A percentile compares a stretch with the other conserved stretches of the same genome.
These are phyloP conservation scores for Carabus problematicus DNA, from an alignment of 2,888 invertebrate species.

Conservation along the genomic window DNA sequence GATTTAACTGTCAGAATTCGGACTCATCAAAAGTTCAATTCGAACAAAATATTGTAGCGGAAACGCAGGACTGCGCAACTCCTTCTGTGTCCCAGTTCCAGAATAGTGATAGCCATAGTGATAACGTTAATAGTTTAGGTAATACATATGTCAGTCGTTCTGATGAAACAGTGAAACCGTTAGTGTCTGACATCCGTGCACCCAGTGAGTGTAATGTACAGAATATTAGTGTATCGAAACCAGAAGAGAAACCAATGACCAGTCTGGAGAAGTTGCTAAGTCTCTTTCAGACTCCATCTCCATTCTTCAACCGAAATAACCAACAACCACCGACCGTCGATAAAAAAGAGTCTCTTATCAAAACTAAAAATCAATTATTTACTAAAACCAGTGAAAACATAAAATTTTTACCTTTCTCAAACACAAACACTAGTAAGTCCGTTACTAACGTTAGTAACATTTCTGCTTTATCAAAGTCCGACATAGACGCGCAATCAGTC, in stretches of 20 bases:
- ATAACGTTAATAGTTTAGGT: not conserved
- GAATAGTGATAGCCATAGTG: not conserved
- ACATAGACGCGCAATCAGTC: not conserved
- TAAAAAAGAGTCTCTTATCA: slow-evolving; percentile 28
- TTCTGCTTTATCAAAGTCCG: not conserved
- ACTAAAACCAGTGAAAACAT: slow-evolving; percentile 22
- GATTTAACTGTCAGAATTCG: slow-evolving; percentile 14
- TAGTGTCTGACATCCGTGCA: not conserved
- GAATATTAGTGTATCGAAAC: not conserved
- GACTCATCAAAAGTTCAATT: not conserved
- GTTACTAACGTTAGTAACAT: not conserved
- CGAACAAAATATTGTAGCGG: not conserved
- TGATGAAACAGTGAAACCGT: not conserved
- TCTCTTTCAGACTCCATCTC: slow-evolving; percentile 70
- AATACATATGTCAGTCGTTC: not conserved
- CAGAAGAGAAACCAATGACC: slow-evolving; percentile 58
- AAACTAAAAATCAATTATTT: not conserved
- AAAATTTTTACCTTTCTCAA: slow-evolving; percentile 28
- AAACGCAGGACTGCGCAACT: too few species aligned
- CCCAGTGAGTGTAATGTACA: not conserved
- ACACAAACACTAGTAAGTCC: not conserved
- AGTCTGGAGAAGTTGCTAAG: slow-evolving; percentile 71
- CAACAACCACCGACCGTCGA: slow-evolving; percentile 46
- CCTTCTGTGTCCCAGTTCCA: too few species aligned
- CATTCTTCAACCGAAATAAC: slow-evolving; percentile 64